phyloP scores from a whole-genome alignment of 2,113 vertebrate genomes.

The Equus przewalskii region DNA sequence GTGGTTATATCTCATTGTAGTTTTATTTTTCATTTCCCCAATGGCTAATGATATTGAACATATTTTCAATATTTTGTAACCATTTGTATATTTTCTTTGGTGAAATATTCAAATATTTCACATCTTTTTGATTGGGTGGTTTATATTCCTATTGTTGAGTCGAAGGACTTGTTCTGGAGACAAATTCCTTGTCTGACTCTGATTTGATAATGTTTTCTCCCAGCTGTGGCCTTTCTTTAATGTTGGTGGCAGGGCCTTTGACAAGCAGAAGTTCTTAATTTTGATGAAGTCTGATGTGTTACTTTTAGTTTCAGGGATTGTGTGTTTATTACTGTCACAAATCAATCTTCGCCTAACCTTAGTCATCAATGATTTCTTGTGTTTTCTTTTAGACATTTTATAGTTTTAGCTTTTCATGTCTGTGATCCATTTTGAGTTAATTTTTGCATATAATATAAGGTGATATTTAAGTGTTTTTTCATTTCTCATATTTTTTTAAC shows the following conservation, averaged over 20 bases:
- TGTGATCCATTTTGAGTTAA: constrained; percentile 6
- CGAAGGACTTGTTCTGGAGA: neutral
- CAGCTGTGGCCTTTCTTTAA: neutral
- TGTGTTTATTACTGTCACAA: neutral
- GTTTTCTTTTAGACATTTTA: neutral
- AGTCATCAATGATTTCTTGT: neutral
- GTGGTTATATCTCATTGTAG: neutral
- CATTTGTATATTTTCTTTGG: neutral
- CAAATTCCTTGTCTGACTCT: neutral
- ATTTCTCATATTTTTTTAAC: neutral
- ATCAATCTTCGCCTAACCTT: neutral
- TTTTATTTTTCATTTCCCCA: neutral
- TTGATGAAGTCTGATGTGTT: neutral
- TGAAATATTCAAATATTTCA: neutral
- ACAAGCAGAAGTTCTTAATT: neutral
- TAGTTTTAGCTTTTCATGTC: neutral
- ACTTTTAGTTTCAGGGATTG: neutral
- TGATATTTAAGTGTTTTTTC: neutral
- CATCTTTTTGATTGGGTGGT: neutral
- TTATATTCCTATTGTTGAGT: neutral
- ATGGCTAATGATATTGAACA: neutral
- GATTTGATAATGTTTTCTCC: constrained; percentile 13
- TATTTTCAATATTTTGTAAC: neutral
- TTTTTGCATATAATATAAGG: neutral
- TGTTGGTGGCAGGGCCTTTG: neutral